Percentiles rank a stretch among this genome's conserved stretches.
phyloP scores from a whole-genome alignment of 2,888 invertebrate genomes.

The Drosophila pseudotakahashii region DNA sequence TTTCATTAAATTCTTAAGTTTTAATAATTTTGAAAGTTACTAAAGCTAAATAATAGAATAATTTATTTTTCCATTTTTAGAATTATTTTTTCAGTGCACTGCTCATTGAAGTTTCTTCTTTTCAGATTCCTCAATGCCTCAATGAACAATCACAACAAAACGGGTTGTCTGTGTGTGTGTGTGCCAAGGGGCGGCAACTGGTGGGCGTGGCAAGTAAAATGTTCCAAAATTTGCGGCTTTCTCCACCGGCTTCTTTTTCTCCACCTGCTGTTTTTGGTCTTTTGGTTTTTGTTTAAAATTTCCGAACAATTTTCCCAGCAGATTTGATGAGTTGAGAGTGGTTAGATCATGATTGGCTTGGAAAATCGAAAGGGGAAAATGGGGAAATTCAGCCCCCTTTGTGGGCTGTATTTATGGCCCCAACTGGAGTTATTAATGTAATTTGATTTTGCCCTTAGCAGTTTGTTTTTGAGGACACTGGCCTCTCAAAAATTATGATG shows the following conservation, averaged over 20 bases:
- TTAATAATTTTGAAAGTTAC: too few species aligned
- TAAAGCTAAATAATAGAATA: too few species aligned
- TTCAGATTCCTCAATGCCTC: constrained; percentile 50
- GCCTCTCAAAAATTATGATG: background rate
- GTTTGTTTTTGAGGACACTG: background rate
- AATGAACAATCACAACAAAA: constrained; percentile 66
- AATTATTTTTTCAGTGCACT: constrained; percentile 13
- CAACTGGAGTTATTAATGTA: constrained; percentile 74
- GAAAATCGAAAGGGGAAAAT: constrained; percentile 42
- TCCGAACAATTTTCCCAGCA: constrained; percentile 54
- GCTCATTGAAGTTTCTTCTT: constrained; percentile 28
- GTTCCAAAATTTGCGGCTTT: constrained; percentile 49
- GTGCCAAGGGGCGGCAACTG: constrained; percentile 9
- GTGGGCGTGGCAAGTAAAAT: constrained; percentile 43
- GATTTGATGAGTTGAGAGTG: constrained; percentile 20
- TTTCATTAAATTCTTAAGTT: too few species aligned
- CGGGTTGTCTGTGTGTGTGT: background rate
- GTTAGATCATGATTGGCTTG: constrained; percentile 3
- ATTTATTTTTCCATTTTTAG: too few species aligned
- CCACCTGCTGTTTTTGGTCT: constrained; percentile 35
- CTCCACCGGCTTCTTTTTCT: constrained; percentile 26
- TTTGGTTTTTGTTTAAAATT: constrained; percentile 64
- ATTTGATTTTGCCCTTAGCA: constrained; percentile 58
- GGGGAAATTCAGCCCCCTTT: constrained; percentile 14
- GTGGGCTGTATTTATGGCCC: constrained; percentile 63